Base-by-base conservation (phyloP, 2,888 invertebrate genomes). In the Tiliacea aurago region DNA sequence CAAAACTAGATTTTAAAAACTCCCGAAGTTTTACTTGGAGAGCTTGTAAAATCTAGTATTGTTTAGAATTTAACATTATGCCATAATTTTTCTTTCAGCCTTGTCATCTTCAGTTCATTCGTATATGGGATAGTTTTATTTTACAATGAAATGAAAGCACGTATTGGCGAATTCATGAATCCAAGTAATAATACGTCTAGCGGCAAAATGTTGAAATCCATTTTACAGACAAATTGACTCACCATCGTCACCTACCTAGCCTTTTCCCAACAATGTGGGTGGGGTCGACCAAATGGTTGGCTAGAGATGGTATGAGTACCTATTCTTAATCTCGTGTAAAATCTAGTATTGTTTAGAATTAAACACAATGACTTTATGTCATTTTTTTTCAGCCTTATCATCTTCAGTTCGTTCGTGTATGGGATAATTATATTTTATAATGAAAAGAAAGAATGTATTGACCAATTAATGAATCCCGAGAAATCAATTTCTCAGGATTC, bases 81-180 rank as follows among this genome's bases (percentile, higher is more conserved):
- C 3, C 6, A n/a, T 53, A 28, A 33, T 18, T 41, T 55, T 47
- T 58, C 20, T 75, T 75, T 28, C 76, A 76, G 76, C 47, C 0
- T 64, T 37, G 15, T 76, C 15, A 47, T 53, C 11, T 63, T 58
- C 13, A 41, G 63, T 23, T 51, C 76, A 10, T 28, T 69, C 11
- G 0, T n/a, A 9, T 76, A 76, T 33, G 76, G 64, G 9, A 4
- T 64, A 15, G 11, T 59, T 59, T 76, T 76, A 76, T 49, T 69
- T 23, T 64, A 37, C 23, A 53, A 53, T 4, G 53, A 76, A 3
- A n/a, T 62, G 0, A 70, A 43, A 43, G 49, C 49, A 33, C 41
- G 55, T 0, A 7, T 75, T 6, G n/a, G 45, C 4, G 45, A 28
- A 10, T 28, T 58, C 3, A 58, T 3, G 20, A 33, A 58, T 58